A percentile compares a stretch with the other conserved stretches of the same genome.
Conservation (phyloP, 2,888 invertebrate genomes). For the Megaustenia siamemsis region DNA sequence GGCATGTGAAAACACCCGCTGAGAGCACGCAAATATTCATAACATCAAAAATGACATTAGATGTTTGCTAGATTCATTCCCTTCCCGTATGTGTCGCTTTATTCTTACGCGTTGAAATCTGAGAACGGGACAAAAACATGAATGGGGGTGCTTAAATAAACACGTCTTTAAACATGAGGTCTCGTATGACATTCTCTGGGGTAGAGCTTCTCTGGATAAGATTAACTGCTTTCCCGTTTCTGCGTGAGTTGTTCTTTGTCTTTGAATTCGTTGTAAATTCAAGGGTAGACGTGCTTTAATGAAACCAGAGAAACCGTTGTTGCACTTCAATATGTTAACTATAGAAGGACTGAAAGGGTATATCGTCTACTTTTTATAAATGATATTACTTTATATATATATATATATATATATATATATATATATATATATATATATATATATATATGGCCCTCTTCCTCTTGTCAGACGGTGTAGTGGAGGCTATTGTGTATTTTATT, state of each 20-base stretch:
- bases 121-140: not conserved
- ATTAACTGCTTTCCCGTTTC: not conserved
- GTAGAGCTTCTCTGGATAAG: not conserved
- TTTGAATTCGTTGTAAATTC: not conserved
- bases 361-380: too few species aligned
- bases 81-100: not conserved
- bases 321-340: too few species aligned
- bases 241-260: not conserved
- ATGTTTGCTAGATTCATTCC: not conserved
- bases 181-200: not conserved
- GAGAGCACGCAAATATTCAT: not conserved
- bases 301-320: too few species aligned
- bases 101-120: not conserved
- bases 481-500: too few species aligned
- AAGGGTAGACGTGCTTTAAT: too few species aligned
- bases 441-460: too few species aligned
- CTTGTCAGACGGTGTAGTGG: too few species aligned
- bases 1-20: too few species aligned
- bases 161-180: not conserved
- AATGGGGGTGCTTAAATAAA: slow-evolving; percentile 19
- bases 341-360: too few species aligned
- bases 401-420: too few species aligned
- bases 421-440: too few species aligned
- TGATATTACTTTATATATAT: too few species aligned
- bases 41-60: not conserved